Conservation (phyloP, 2,113 vertebrate species). For the Dermatemys mawii region DNA sequence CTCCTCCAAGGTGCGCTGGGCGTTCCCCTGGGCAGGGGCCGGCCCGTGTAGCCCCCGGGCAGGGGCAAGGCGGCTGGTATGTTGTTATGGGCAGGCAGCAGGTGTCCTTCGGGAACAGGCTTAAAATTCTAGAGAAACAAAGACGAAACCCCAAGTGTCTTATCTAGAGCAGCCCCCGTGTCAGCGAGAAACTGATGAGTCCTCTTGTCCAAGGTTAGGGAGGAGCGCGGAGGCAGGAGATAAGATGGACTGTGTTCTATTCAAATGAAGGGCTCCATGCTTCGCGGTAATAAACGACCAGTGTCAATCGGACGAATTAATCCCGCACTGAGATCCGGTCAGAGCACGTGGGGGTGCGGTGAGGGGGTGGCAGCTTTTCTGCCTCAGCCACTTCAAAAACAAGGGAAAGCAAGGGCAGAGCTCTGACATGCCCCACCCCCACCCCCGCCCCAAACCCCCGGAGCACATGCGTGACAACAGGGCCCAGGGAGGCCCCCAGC, state of each 20-base stretch:
- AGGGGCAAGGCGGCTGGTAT: not conserved
- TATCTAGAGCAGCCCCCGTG: constrained; percentile 69
- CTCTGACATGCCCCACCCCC: rapidly evolving
- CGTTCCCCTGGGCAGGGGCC: not conserved
- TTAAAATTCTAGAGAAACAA: constrained; percentile 69
- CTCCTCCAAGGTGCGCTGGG: no score
- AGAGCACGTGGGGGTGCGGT: rapidly evolving
- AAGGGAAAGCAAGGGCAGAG: rapidly evolving
- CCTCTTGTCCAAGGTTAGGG: constrained; percentile 76
- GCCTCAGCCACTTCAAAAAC: not conserved
- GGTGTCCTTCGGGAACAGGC: constrained; percentile 45
- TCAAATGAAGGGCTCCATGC: constrained; percentile 76
- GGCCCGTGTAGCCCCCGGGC: not conserved
- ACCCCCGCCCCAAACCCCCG: not conserved
- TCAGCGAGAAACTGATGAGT: constrained; percentile 70
- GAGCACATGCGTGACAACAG: no score
- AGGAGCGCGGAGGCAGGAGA: constrained; percentile 71
- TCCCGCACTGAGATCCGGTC: constrained; percentile 57
- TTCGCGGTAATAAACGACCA: constrained; percentile 72
- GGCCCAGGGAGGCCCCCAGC: not conserved
- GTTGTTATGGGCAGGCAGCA: constrained; percentile 40
- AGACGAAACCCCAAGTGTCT: constrained; percentile 72
- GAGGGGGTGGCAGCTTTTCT: rapidly evolving
- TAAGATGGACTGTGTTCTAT: constrained; percentile 75
- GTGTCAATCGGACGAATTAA: constrained; percentile 79